Evolutionary conservation across 2,797 vertebrate genomes (phyloP), one percentile per base, ranked within the genome.

Genomic region (Macroramphosus scolopax): DNA sequence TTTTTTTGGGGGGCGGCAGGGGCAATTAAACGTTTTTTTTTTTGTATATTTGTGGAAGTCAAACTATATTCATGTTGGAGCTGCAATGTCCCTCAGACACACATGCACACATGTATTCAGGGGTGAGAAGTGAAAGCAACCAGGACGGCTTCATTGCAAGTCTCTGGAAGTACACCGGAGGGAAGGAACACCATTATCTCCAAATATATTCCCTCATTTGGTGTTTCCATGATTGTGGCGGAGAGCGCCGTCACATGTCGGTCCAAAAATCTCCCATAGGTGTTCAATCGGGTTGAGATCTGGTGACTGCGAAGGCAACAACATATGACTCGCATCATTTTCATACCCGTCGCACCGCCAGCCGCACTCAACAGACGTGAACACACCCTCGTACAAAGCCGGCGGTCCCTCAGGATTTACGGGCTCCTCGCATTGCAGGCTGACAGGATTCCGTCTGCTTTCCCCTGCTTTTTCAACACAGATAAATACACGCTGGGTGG

Each of bases 401-500:
- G 67, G 60, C 62, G 56, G 75, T 87, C 88, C 82, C 79, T 62
- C 76, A 63, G 67, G 82, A 89, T 87, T 75, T 82, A 67, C 33
- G 45, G 56, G 59, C 76, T 81, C 70, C 83, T 80, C 59, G 75
- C 81, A 76, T 58, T n/a, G 68, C 68, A 43, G 80, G 73, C 80
- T 87, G 86, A 82, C 80, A 85, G 73, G 75, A 68, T 68, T 73
- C 77, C 61, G 69, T 74, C 68, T 72, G 51, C 71, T 55, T 75
- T 63, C 67, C 57, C 53, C 65, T 81, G 63, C 82, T 87, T 86
- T 80, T 87, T 84, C 83, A 86, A 82, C 84, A 85, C 77, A 85
- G 86, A 87, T 87, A 86, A 89, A 87, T 83, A 88, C 86, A 88
- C 82, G 87, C 81, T 85, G 85, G 74, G 86, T 81, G 82, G 83